phyloP scores from a whole-genome alignment of 2,113 vertebrate genomes.

The Mellivora capensis region DNA sequence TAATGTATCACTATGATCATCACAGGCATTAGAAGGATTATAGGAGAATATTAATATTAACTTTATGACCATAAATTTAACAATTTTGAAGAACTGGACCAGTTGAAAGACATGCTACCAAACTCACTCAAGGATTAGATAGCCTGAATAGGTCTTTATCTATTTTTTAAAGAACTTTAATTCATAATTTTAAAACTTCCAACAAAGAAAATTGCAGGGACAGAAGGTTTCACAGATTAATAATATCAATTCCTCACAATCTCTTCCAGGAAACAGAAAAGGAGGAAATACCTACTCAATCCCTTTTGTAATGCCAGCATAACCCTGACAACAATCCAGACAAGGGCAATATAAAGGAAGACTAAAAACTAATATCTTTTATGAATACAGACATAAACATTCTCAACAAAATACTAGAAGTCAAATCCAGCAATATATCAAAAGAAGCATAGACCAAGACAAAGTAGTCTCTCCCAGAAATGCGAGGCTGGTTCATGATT shows the following conservation, averaged over 20 bases:
- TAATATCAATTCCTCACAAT: neutral
- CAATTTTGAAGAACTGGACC: neutral
- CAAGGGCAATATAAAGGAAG: neutral
- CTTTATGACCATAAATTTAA: neutral
- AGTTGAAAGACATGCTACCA: neutral
- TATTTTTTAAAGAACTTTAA: neutral
- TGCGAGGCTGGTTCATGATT: neutral
- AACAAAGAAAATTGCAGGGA: neutral
- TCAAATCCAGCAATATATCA: neutral
- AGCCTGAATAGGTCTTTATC: neutral
- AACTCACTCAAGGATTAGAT: neutral
- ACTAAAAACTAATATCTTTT: neutral
- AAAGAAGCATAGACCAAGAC: neutral
- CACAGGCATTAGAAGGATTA: neutral
- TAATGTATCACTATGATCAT: neutral
- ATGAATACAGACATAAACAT: neutral
- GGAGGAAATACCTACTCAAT: neutral
- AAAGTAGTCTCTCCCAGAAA: neutral
- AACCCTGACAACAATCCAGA: neutral
- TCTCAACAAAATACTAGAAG: neutral
- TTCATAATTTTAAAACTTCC: neutral
- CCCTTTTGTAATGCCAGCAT: neutral
- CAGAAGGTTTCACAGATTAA: neutral
- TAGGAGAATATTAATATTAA: neutral
- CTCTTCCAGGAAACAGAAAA: neutral